Conservation (phyloP, 2,888 invertebrate genomes). For the Glyphotaelius pellucidus region DNA sequence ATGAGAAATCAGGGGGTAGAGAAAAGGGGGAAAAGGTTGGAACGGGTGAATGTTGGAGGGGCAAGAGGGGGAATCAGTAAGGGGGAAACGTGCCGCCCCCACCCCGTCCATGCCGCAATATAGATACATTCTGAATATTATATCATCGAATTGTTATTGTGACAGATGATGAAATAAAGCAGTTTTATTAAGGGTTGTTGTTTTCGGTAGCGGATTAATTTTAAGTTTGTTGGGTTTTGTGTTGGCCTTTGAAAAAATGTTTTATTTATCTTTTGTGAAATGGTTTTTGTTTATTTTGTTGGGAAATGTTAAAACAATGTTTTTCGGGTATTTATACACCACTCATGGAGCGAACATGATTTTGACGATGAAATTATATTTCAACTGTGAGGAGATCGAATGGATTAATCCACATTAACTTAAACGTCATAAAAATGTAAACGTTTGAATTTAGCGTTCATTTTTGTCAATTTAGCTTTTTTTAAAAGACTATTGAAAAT, state of each 20-base stretch:
- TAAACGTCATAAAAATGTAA: no score
- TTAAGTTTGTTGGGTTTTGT: not conserved
- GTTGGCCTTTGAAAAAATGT: not conserved
- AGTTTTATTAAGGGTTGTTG: not conserved
- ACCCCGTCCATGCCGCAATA: constrained; percentile 42
- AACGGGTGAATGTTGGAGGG: not conserved
- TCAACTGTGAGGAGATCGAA: not conserved
- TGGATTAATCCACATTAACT: not conserved
- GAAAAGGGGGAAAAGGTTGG: not conserved
- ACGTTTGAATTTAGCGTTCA: not conserved
- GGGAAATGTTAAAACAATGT: not conserved
- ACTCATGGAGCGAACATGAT: no score
- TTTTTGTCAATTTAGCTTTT: not conserved
- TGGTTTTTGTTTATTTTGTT: not conserved
- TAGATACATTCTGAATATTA: constrained; percentile 31
- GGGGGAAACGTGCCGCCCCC: constrained; percentile 47
- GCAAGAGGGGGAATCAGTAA: not conserved
- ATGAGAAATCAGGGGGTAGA: not conserved
- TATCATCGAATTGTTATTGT: not conserved
- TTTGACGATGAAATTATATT: no score
- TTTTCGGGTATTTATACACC: not conserved
- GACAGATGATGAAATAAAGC: constrained; percentile 27
- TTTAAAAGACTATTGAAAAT: not conserved
- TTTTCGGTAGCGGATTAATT: not conserved
- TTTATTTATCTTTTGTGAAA: not conserved